Base-by-base conservation (phyloP, 37 sponge, comb jelly and placozoan genomes). In the Haliclona indistincta region DNA sequence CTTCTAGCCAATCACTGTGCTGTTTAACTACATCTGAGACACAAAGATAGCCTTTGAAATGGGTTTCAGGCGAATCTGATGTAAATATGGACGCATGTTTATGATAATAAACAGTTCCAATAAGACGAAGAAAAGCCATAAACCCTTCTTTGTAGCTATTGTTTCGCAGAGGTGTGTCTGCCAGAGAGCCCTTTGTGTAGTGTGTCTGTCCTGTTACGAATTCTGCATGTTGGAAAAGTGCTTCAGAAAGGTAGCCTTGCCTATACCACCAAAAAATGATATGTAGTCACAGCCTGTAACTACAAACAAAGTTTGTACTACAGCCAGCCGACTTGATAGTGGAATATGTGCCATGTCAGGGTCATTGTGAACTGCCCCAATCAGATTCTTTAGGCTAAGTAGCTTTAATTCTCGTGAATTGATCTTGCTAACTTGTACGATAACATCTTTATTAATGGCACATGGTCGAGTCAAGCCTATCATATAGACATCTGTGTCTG, bases 71-170 rank as follows among this genome's bases (percentile, higher is more conserved):
- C 1, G 55, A 38, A 11, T 20, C 40, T 17, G 54, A 36, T 45
- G 45, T 39, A 77, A 65, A 65, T 7, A 54, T 55, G 33, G 66
- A 25, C 13, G 56, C 26, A 52, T 67, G 64, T 33, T 51, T 67
- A 54, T 77, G 65, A 42, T 54, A 64, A 29, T 77, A 77, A 22
- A 49, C 37, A 22, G 78, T 77, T 1, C 78, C 78, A 4, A 77
- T 28, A 10, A 77, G 25, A 7, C 78, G 52, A 30, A 75, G 19
- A 32, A 75, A 76, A 1, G n/a, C n/a, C n/a, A n/a, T n/a, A n/a
- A n/a, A n/a, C n/a, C n/a, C n/a, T n/a, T n/a, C n/a, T n/a, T n/a
- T 76, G 65, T 42, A 62, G 1, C 3, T 49, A 17, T 56, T 60
- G 25, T 37, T 43, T 38, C 37, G 42, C n/a, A n/a, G n/a, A n/a